Conservation (phyloP, 2,888 invertebrate species). For the Pherbina coryleti region DNA sequence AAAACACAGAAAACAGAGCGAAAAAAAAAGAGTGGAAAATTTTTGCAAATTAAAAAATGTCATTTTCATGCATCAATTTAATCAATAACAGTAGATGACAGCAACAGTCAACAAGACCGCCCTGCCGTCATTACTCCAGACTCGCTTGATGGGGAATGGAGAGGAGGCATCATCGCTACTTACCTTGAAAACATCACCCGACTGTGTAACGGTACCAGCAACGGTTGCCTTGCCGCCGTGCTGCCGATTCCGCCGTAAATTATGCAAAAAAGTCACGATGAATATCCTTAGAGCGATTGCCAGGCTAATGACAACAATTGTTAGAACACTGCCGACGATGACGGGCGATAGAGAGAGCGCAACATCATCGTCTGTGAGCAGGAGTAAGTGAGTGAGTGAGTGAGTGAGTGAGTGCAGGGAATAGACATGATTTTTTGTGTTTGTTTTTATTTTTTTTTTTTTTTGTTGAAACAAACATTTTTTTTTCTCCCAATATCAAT, state of each 20-base stretch:
- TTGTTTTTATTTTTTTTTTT: conserved; percentile 12
- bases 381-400: conserved; percentile 1
- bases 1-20: conserved; percentile 13
- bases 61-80: conserved; percentile 15
- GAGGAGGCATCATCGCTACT: conserved; percentile 39
- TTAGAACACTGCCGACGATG: conserved; percentile 68
- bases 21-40: conserved; percentile 4
- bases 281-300: conserved; percentile 68
- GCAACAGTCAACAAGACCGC: background rate
- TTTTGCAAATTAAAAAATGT: conserved; percentile 37
- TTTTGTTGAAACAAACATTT: no score
- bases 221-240: conserved; percentile 66
- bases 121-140: background rate
- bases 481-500: background rate
- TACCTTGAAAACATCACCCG: conserved; percentile 68
- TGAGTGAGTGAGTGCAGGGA: conserved; percentile 4
- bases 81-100: conserved; percentile 18
- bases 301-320: conserved; percentile 69
- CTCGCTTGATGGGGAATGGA: background rate
- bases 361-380: conserved; percentile 64
- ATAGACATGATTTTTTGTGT: conserved; percentile 17
- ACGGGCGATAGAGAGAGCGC: conserved; percentile 68
- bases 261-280: conserved; percentile 67
- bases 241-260: conserved; percentile 67
- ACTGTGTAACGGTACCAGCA: conserved; percentile 62